Conservation (phyloP, 2,888 invertebrate genomes). For the Chrysina gloriosa region DNA sequence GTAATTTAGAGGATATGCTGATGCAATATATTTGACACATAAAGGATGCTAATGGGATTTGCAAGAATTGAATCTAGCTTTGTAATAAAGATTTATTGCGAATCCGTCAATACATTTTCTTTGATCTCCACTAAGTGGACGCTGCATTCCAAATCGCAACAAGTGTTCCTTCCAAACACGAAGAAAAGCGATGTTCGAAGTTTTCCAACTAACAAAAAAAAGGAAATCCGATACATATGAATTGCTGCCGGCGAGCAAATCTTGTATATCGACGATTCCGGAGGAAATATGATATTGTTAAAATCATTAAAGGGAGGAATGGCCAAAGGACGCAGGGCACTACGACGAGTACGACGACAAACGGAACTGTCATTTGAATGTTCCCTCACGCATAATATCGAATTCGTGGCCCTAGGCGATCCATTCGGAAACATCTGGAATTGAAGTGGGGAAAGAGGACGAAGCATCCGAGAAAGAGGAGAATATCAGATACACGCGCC, state of each 20-base stretch:
- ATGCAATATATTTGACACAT: neutral
- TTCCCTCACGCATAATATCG: slow-evolving; percentile 54
- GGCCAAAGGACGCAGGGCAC: slow-evolving; percentile 15
- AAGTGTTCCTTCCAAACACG: slow-evolving; percentile 12
- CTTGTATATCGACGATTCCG: slow-evolving; percentile 32
- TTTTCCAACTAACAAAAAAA: neutral
- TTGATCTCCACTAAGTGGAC: slow-evolving; percentile 5
- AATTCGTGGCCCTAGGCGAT: slow-evolving; percentile 51
- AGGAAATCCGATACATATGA: neutral
- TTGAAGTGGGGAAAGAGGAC: slow-evolving; percentile 33
- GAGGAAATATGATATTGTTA: slow-evolving; percentile 39
- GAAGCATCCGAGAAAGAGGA: slow-evolving; percentile 44
- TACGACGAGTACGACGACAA: slow-evolving; percentile 43
- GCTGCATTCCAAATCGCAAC: slow-evolving; percentile 6
- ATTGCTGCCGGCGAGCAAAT: slow-evolving; percentile 25
- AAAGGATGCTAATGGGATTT: neutral
- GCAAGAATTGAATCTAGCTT: slow-evolving; percentile 1
- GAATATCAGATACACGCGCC: slow-evolving; percentile 43
- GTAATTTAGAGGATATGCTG: neutral
- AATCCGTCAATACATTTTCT: neutral
- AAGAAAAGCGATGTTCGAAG: neutral
- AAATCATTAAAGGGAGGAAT: slow-evolving; percentile 37
- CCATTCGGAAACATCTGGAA: slow-evolving; percentile 56
- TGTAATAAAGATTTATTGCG: neutral
- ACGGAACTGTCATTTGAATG: slow-evolving; percentile 55